Percentiles rank a stretch among this genome's conserved stretches.
Conservation (phyloP, 1,140 invertebrate genomes). For the Metaphire vulgaris region DNA sequence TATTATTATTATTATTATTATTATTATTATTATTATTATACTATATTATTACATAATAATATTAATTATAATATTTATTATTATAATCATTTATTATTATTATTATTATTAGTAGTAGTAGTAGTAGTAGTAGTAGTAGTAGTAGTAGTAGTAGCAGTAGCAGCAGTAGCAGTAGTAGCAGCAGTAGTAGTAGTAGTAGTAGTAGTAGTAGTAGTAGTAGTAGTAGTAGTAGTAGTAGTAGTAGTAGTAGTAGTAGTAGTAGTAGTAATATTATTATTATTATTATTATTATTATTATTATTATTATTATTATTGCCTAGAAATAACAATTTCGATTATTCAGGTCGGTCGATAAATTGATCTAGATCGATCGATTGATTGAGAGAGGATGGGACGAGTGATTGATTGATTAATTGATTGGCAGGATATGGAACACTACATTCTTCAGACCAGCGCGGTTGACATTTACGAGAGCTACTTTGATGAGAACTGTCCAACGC, state of each 20-base stretch:
- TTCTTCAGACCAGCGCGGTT: constrained; percentile 13
- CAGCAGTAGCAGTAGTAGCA: background rate
- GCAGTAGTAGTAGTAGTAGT: constrained; percentile 19
- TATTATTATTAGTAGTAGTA: background rate
- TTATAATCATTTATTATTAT: background rate
- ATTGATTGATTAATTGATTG: too few relatives aligned
- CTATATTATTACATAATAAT: too few relatives aligned
- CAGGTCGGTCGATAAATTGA: too few relatives aligned
- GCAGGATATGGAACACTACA: constrained; percentile 17
- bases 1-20: background rate
- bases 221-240: constrained; percentile 3
- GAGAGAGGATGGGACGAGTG: too few relatives aligned
- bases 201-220: constrained; percentile 6
- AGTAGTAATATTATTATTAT: background rate
- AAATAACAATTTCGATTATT: too few relatives aligned
- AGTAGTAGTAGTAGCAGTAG: constrained; percentile 1
- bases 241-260: constrained; percentile 2
- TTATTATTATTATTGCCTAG: too few relatives aligned
- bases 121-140: constrained; percentile 2
- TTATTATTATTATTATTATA: background rate
- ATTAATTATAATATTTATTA: background rate
- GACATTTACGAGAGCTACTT: constrained; percentile 19
- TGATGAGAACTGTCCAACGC: constrained; percentile 19
- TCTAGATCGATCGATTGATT: too few relatives aligned
- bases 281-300: background rate